Evolutionary conservation across 2,113 vertebrate species (phyloP).

Genomic region (Fulmarus glacialis): DNA sequence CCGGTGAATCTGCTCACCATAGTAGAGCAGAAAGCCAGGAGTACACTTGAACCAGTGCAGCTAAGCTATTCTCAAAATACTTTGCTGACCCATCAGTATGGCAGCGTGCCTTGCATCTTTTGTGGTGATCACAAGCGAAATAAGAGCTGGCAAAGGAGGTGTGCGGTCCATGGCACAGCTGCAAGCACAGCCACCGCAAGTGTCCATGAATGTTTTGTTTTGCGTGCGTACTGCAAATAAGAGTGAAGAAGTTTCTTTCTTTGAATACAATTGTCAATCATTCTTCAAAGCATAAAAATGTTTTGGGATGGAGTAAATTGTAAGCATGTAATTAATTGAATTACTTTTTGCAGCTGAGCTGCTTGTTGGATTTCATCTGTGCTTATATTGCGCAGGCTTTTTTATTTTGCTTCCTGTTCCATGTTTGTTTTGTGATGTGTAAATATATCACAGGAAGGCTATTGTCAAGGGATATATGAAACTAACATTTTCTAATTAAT

Average conservation of each 20-base stretch:
- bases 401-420: not conserved
- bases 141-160: not conserved
- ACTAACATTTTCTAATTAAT: not conserved
- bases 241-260: not conserved
- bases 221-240: fast-evolving
- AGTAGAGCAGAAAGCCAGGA: not conserved
- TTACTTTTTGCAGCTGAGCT: not conserved
- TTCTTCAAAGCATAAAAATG: not conserved
- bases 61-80: not conserved
- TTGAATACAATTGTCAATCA: not conserved
- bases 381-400: not conserved
- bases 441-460: not conserved
- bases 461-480: not conserved
- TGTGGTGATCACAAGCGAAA: not conserved
- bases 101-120: not conserved
- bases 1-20: not conserved
- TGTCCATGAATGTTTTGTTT: not conserved
- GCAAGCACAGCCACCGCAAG: not conserved
- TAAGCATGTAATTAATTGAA: not conserved
- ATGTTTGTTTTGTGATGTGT: not conserved
- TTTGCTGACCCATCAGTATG: not conserved
- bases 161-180: not conserved
- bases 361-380: not conserved
- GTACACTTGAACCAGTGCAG: not conserved
- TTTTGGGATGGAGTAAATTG: not conserved